These are phyloP conservation scores for Bombus affinis DNA, from an alignment of 1,140 invertebrate genomes.

Conservation along the genomic window DNA sequence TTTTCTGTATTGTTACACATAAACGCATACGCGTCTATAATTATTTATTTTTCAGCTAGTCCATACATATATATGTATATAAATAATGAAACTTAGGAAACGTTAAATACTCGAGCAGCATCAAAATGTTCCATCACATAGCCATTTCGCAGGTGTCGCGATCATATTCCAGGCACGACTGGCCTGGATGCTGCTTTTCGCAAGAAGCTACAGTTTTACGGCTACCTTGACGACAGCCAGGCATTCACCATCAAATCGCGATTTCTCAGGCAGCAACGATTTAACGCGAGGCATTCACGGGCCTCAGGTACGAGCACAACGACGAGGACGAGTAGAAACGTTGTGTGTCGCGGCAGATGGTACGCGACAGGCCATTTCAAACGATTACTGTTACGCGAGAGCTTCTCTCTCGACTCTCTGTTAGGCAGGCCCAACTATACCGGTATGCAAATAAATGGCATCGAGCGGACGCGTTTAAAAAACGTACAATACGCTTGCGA, in stretches of 20 bases:
- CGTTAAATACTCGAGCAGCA: neutral
- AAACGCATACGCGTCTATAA: no score
- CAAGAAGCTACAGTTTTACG: constrained; percentile 28
- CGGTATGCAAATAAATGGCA: constrained; percentile 54
- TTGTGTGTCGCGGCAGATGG: constrained; percentile 58
- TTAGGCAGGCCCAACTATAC: constrained; percentile 3
- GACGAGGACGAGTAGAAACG: constrained; percentile 22
- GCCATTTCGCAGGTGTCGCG: neutral
- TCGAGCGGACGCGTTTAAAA: constrained; percentile 25
- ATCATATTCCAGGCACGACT: neutral
- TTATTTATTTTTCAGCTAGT: no score
- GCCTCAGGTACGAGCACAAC: neutral
- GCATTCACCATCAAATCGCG: constrained; percentile 68
- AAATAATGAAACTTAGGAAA: neutral
- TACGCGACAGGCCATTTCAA: constrained; percentile 53
- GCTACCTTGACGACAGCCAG: constrained; percentile 15
- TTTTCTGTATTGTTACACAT: no score
- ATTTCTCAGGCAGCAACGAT: constrained; percentile 70
- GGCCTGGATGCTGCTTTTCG: neutral
- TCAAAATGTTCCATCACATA: neutral
- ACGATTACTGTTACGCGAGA: constrained; percentile 49
- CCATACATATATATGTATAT: no score
- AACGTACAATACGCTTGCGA: constrained; percentile 31
- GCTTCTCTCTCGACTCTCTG: neutral
- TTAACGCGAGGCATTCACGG: constrained; percentile 64